Base-by-base conservation (phyloP, 2,113 vertebrate genomes). In the Bubo blakistoni region DNA sequence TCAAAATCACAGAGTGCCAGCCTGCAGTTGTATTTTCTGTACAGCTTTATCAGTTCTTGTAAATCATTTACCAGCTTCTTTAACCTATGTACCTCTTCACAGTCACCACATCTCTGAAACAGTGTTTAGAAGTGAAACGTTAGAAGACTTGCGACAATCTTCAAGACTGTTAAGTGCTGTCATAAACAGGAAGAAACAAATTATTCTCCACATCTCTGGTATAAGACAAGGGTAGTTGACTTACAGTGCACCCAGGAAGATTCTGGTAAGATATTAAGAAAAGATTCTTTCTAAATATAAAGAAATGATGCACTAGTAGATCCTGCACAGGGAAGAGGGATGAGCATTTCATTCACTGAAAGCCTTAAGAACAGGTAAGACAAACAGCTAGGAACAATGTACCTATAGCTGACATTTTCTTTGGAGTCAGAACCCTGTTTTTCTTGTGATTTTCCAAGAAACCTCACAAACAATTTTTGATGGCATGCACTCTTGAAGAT, bases 1-100 rank as follows among this genome's bases (percentile, higher is more conserved):
- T 99, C 99, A 96, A 99, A 99, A 86, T 99, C 98, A 38, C 98
- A 99, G 66, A 99, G 98, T 7, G 99, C 96, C 91, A 99, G 98
- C 47, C 69, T 98, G 97, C 99, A 99, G 96, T 98, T 99, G 95
- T 99, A 99, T 95, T 99, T 99, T 67, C 91, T 97, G 66, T 99
- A 98, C 19, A 99, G 98, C 25, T 98, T 98, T 95, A 99, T 98
- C 67, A 99, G 94, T 57, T 99, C 98, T 30, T 92, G 98, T 27
- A 99, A 97, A 95, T 98, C 98, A 26, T 97, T 98, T 40, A 99
- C 98, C 93, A 99, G 88, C 36, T 98, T 97, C 93, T 96, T 98
- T 58, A 99, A 98, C 86, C 97, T 98, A 61, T 94, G 81, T 19
- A 99, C 96, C 79, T 99, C 99, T 67, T 99, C 98, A 34, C 96